Evolutionary conservation across 2,888 invertebrate genomes (phyloP).

Genomic region (Drosophila sordidula): DNA sequence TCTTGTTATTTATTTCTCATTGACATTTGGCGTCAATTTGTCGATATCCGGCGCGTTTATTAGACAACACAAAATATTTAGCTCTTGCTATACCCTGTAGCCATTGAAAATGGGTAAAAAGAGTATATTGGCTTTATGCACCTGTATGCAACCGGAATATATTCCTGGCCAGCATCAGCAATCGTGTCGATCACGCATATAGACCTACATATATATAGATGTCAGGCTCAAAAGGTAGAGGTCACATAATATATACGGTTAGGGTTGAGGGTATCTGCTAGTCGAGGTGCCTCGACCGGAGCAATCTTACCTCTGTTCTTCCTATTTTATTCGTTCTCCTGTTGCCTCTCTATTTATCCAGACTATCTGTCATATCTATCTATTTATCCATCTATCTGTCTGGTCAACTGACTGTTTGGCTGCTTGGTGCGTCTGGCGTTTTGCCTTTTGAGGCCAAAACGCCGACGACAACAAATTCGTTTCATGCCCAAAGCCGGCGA

Average conservation of each 20-base stretch:
- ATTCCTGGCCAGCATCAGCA: no score
- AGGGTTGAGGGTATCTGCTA: no score
- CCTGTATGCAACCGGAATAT: no score
- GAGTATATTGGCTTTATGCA: no score
- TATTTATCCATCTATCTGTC: conserved; percentile 27
- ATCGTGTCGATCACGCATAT: no score
- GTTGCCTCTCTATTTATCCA: background rate
- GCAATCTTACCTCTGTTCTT: background rate
- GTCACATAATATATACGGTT: no score
- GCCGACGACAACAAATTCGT: conserved; percentile 64
- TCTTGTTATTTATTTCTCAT: background rate
- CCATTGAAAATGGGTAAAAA: no score
- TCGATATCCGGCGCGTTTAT: conserved; percentile 36
- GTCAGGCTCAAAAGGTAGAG: no score
- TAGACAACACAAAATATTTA: conserved; percentile 15
- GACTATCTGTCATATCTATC: conserved; percentile 19
- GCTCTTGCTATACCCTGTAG: background rate
- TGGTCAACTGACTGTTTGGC: conserved; percentile 10
- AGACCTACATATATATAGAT: no score
- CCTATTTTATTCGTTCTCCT: background rate
- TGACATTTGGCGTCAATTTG: conserved; percentile 3
- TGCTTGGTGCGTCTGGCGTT: conserved; percentile 45
- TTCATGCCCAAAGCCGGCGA: conserved; percentile 70
- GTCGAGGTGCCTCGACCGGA: no score
- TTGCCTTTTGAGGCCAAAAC: conserved; percentile 62